phyloP scores from a whole-genome alignment of 2,888 invertebrate genomes.

The Epistrophe eligans region DNA sequence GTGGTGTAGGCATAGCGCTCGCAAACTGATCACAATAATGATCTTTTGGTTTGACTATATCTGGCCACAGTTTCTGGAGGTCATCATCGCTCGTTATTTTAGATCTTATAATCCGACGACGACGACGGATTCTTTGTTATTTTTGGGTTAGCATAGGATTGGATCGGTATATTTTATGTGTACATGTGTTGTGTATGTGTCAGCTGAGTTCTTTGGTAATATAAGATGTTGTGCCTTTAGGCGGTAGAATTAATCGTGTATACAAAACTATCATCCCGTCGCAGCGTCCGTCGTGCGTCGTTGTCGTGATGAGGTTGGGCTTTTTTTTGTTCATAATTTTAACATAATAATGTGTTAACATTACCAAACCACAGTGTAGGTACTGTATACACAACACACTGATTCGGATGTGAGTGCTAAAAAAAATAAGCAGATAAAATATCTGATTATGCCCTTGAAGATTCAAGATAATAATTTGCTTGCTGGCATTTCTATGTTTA shows the following conservation, averaged over 20 bases:
- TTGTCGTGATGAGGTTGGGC: slow-evolving; percentile 18
- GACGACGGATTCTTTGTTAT: slow-evolving; percentile 11
- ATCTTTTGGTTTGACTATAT: slow-evolving; percentile 55
- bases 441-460: not conserved
- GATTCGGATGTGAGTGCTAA: slow-evolving; percentile 21
- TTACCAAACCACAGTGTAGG: not conserved
- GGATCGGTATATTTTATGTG: not conserved
- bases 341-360: slow-evolving; percentile 34
- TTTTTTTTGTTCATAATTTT: slow-evolving; percentile 23
- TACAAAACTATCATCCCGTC: slow-evolving; percentile 21
- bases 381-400: not conserved
- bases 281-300: not conserved
- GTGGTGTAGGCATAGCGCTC: not conserved
- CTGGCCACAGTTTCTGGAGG: slow-evolving; percentile 65
- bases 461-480: slow-evolving; percentile 6
- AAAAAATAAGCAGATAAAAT: slow-evolving; percentile 21
- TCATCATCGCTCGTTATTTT: slow-evolving; percentile 65
- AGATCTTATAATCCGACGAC: slow-evolving; percentile 33
- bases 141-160: slow-evolving; percentile 18
- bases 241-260: slow-evolving; percentile 22
- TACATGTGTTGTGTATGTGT: not conserved
- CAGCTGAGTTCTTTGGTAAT: not conserved
- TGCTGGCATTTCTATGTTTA: slow-evolving; percentile 11
- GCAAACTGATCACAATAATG: slow-evolving; percentile 34
- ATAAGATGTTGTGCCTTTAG: slow-evolving; percentile 18